Evolutionary conservation across 2,888 invertebrate genomes (phyloP), one percentile per base, ranked within the genome.

Genomic region (Schizaphis graminum): DNA sequence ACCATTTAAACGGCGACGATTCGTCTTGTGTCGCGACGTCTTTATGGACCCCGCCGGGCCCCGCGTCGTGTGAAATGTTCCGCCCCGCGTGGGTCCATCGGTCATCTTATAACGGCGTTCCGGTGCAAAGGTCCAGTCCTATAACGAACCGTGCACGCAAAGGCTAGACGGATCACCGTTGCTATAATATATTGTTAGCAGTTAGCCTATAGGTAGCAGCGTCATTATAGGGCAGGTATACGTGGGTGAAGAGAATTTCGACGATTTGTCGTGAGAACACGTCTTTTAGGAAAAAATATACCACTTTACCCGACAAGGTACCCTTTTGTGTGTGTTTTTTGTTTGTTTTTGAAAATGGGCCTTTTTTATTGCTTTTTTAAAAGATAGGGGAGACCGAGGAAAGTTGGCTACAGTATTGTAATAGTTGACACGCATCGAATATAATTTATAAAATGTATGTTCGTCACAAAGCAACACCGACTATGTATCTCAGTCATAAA

Each of bases 1-100:
- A 94, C 85, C 93, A 90, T 94, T 94, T 94, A 94, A 94, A 94
- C 90, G 86, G 90, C 85, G 90, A 94, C 93, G 93, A 94, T 94
- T 89, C 89, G 93, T 94, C 93, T 94, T 94, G 86, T 35, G 90
- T 86, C 90, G 61, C 93, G 93, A 94, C 93, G 89, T 94, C 90
- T 94, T 94, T 94, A 94, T 94, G 89, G 93, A n/a, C 44, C 56
- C 44, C 49, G 41, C 13, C 28, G 21, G 89, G 44, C 47, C 57
- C 47, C 28, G 35, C n/a, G 56, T 11, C 28, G 26, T 24, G 7
- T 28, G 28, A 90, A 90, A 90, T 47, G 35, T 77, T 77, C 61
- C 26, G 53, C 24, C 49, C 91, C 61, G 87, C 67, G 10, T 57
- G 28, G n/a, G 41, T 85, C 89, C 49, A 91, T 86, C 93, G 35